Conservation (phyloP, 2,888 invertebrate species). For the Tipula helvola region DNA sequence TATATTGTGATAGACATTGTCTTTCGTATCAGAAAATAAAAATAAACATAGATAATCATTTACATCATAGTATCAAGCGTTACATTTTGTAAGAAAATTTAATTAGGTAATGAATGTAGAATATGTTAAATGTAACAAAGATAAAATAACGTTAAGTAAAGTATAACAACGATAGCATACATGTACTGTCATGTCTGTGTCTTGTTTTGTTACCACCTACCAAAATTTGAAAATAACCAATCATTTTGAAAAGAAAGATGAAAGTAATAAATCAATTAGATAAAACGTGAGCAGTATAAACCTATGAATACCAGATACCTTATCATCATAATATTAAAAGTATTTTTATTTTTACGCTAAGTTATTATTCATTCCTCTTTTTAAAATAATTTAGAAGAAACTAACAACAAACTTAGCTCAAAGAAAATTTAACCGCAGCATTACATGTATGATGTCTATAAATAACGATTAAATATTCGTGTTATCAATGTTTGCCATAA, state of each 20-base stretch:
- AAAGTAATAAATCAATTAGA: background rate
- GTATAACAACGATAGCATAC: too few relatives aligned
- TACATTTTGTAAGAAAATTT: too few relatives aligned
- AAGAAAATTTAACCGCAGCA: background rate
- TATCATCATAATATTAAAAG: background rate
- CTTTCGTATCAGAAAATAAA: too few relatives aligned
- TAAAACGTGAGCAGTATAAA: background rate
- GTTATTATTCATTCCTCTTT: background rate
- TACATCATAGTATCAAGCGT: too few relatives aligned
- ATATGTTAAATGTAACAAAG: background rate
- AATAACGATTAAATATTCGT: background rate
- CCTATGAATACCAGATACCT: background rate
- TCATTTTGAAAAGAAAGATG: background rate
- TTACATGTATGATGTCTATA: background rate
- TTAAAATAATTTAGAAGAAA: background rate
- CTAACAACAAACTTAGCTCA: background rate
- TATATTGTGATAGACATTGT: too few relatives aligned
- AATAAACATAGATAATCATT: too few relatives aligned
- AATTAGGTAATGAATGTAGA: too few relatives aligned
- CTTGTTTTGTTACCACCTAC: background rate
- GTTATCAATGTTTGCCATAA: background rate
- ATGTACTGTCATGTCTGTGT: background rate
- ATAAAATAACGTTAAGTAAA: background rate
- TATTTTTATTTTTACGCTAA: background rate
- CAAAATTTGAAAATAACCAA: background rate